Conservation (phyloP, 2,113 vertebrate genomes). For the Syrmaticus mikado region DNA sequence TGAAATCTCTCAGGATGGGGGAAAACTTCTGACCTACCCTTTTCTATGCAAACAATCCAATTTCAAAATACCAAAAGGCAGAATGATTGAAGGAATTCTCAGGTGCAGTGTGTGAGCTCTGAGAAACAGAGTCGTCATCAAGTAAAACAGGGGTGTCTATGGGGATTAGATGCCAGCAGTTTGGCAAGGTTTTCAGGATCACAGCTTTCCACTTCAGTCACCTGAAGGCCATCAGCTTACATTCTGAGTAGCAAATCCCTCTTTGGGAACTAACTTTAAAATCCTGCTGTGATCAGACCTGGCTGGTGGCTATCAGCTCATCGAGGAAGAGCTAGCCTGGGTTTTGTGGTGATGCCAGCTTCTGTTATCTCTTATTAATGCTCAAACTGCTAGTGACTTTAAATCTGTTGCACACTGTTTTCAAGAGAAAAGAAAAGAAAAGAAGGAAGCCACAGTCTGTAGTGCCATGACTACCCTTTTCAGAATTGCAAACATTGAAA, state of each 20-base stretch:
- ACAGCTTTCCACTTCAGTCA: neutral
- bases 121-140: neutral
- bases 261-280: neutral
- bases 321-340: neutral
- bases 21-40: neutral
- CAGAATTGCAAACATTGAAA: neutral
- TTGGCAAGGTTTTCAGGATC: neutral
- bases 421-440: neutral
- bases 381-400: neutral
- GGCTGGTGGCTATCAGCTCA: neutral
- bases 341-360: neutral
- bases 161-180: neutral
- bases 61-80: neutral
- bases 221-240: neutral
- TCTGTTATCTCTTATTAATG: neutral
- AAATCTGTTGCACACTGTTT: neutral
- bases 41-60: neutral
- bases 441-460: neutral
- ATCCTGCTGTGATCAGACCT: neutral
- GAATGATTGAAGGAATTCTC: neutral
- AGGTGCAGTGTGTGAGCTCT: rapidly evolving
- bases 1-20: neutral
- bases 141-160: neutral
- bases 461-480: neutral
- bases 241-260: neutral